These are phyloP conservation scores for Speoplatyrhinus poulsoni DNA, from an alignment of 2,113 vertebrate species.

Conservation along the genomic window DNA sequence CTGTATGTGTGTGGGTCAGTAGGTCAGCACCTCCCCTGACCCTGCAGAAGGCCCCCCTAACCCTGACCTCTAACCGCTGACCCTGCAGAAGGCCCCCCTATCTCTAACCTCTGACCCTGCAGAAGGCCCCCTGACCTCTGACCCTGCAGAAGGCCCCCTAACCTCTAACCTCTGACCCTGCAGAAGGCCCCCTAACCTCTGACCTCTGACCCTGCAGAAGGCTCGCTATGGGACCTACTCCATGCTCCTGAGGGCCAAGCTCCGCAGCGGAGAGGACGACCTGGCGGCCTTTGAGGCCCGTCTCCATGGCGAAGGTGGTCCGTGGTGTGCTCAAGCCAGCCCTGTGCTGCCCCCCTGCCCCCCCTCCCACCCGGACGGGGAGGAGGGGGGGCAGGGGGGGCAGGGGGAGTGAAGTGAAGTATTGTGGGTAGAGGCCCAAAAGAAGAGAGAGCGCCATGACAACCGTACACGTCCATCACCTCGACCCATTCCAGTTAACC, in stretches of 20 bases:
- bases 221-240: constrained; percentile 92
- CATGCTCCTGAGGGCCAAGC: constrained; percentile 89
- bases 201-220: constrained; percentile 79
- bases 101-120: no score
- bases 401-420: constrained; percentile 7
- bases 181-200: no score
- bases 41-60: no score
- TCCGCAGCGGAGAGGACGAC: constrained; percentile 84
- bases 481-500: no score
- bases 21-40: no score
- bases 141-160: no score
- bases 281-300: constrained; percentile 84
- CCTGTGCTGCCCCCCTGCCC: constrained; percentile 71
- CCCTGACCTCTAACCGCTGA: no score
- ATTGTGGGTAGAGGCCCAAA: constrained; percentile 31
- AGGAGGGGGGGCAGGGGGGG: background rate
- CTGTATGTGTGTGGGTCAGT: no score
- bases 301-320: constrained; percentile 82
- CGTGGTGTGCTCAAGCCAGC: constrained; percentile 84
- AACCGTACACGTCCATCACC: no score
- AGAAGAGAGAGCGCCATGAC: background rate
- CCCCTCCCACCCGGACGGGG: background rate
- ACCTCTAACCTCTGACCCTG: background rate
- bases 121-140: no score
- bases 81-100: no score